Evolutionary conservation across 2,113 vertebrate genomes (phyloP).

Genomic region (Sterrhoptilus dennistouni): DNA sequence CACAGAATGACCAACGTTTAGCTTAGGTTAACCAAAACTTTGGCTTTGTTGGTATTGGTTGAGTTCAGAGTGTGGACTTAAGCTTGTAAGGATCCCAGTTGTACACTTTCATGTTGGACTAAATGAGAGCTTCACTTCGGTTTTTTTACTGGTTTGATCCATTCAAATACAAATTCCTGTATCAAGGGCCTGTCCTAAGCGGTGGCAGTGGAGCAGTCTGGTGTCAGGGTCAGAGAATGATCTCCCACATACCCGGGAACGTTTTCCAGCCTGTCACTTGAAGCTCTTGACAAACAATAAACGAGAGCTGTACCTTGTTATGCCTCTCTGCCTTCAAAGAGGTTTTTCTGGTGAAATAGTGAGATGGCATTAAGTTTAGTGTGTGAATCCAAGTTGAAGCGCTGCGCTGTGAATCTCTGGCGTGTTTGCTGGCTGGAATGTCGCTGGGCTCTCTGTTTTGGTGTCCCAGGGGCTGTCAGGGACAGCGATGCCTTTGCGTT

Average conservation of each 20-base stretch:
- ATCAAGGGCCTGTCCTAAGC: background rate
- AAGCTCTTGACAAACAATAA: background rate
- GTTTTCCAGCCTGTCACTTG: background rate
- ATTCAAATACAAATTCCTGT: background rate
- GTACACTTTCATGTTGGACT: fast-evolving
- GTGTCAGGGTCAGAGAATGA: background rate
- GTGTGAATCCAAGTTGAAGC: background rate
- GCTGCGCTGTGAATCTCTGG: background rate
- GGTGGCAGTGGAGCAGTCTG: background rate
- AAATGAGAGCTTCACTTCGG: background rate
- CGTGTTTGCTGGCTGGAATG: background rate
- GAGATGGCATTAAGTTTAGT: background rate
- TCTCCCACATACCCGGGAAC: background rate
- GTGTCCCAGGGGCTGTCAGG: background rate
- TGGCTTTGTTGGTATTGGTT: background rate
- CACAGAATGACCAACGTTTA: fast-evolving
- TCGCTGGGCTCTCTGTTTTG: background rate
- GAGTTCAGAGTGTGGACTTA: background rate
- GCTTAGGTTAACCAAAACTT: background rate
- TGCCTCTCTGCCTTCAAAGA: background rate
- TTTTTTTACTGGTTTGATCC: background rate
- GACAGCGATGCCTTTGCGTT: background rate
- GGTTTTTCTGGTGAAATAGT: background rate
- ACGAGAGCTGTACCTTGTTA: background rate
- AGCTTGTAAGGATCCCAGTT: fast-evolving